Percentiles rank a stretch among this genome's conserved stretches.
phyloP scores from a whole-genome alignment of 1,140 invertebrate species.

The Pemphigus obesinymphae region DNA sequence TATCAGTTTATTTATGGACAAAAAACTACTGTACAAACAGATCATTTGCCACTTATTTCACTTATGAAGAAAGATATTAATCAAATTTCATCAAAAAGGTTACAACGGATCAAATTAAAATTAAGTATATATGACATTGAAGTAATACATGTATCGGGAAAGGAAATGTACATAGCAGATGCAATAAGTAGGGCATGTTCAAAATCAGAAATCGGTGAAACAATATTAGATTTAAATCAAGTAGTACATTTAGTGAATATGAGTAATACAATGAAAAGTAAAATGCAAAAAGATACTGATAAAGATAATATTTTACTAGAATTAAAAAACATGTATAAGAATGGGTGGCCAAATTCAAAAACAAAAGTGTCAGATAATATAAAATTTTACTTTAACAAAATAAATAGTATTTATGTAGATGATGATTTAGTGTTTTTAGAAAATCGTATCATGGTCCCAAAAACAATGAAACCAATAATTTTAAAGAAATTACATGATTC shows the following conservation, averaged over 20 bases:
- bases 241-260: conserved; percentile 43
- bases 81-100: conserved; percentile 45
- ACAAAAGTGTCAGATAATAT: neutral
- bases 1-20: conserved; percentile 45
- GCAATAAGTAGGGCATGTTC: conserved; percentile 40
- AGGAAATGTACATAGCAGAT: conserved; percentile 38
- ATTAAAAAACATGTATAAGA: conserved; percentile 12
- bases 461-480: conserved; percentile 47
- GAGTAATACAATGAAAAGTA: conserved; percentile 40
- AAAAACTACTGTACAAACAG: conserved; percentile 47
- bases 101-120: conserved; percentile 51
- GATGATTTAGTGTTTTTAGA: conserved; percentile 48
- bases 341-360: conserved; percentile 29
- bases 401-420: conserved; percentile 44
- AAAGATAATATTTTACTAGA: conserved; percentile 43
- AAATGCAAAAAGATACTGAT: conserved; percentile 41
- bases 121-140: conserved; percentile 47
- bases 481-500: conserved; percentile 49
- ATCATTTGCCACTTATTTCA: conserved; percentile 50
- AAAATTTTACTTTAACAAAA: conserved; percentile 44
- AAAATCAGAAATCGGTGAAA: conserved; percentile 40
- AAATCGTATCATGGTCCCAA: conserved; percentile 49
- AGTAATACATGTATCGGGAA: conserved; percentile 44
- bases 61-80: conserved; percentile 46
- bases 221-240: conserved; percentile 3